phyloP scores from a whole-genome alignment of 2,113 vertebrate species.

The Vombatus ursinus region DNA sequence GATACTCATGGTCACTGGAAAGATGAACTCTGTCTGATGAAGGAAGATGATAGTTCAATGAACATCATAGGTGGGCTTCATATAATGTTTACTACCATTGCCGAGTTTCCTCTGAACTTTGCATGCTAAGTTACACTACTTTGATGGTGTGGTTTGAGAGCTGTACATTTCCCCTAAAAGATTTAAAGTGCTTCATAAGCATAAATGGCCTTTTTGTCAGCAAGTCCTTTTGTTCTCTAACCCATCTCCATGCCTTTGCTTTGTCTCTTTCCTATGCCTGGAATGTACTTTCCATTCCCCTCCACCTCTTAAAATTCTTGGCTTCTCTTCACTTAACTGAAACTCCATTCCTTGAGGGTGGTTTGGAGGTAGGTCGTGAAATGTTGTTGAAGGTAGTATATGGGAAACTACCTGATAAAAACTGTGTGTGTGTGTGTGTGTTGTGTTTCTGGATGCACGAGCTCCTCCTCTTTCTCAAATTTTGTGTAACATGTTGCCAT shows the following conservation, averaged over 20 bases:
- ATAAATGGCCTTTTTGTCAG: background rate
- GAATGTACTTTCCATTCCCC: background rate
- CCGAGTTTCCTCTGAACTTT: background rate
- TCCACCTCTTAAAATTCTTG: background rate
- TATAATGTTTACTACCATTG: background rate
- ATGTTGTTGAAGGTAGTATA: background rate
- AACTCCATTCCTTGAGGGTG: background rate
- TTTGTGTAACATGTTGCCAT: fast-evolving
- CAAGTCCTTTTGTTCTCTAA: background rate
- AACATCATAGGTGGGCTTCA: background rate
- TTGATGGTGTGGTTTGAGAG: background rate
- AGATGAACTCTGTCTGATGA: background rate
- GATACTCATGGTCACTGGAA: background rate
- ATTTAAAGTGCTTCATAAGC: background rate
- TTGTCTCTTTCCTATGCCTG: background rate
- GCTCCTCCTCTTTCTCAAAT: background rate
- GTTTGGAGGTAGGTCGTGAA: background rate
- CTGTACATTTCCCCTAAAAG: background rate
- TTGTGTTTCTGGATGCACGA: background rate
- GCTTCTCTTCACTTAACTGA: background rate
- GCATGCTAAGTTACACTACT: background rate
- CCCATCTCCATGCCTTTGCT: background rate
- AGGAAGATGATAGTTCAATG: background rate
- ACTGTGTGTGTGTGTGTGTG: background rate
- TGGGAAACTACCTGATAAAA: background rate